Evolutionary conservation across 2,113 vertebrate genomes (phyloP), one percentile per base, ranked within the genome.

Genomic region (Aepyceros melampus): DNA sequence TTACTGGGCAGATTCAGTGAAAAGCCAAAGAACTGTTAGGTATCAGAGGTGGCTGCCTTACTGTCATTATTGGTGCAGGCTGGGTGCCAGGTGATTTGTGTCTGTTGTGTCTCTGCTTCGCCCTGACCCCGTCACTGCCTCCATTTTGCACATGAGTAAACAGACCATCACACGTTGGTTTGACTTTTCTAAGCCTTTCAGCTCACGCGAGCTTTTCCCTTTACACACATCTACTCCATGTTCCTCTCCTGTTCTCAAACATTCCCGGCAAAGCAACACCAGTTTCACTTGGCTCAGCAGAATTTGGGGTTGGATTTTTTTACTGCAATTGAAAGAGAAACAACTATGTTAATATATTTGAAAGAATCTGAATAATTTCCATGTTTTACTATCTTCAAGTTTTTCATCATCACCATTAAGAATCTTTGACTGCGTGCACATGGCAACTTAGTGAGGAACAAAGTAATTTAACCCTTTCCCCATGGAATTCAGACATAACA

Each of bases 101-200:
- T 4, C 7, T 1, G 6, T 10, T 7, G 5, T 2, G 2, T 16
- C 16, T 45, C 11, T 5, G 2, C 43, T 60, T 55, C 17, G 43
- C 17, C 7, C 25, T 14, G 25, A n/a, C 13, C 19, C n/a, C 17
- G 1, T 23, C 40, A 36, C 64, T 31, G 7, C n/a, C 7, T 51
- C 45, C 8, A 51, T 53, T 43, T 51, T 47, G 36, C 12, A 81
- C 31, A 33, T 19, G 1, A 33, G 53, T 45, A 87, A 82, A 40
- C 11, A 9, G n/a, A 67, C 17, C 15, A 7, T 31, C 33, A 11
- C 25, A 23, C 49, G 56, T n/a, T 67, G 19, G 64, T 31, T 21
- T 6, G 89, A 45, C 31, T 64, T 85, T 40, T n/a, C 14, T 15
- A 56, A 60, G 33, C 13, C 33, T 85, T 16, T 49, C 25, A 16